Conservation (phyloP, 2,113 vertebrate species). For the Strix aluco region DNA sequence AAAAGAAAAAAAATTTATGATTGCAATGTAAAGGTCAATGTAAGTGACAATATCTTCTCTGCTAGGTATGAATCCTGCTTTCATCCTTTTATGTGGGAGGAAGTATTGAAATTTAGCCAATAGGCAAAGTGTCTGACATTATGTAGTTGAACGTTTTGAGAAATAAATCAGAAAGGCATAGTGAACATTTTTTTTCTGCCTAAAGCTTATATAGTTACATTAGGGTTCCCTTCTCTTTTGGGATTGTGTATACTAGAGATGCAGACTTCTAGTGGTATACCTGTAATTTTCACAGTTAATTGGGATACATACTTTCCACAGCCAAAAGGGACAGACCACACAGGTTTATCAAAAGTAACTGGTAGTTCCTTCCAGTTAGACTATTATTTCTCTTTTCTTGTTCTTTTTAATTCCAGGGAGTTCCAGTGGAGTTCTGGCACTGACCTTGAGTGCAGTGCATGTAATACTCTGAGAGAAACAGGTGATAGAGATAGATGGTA, state of each 20-base stretch:
- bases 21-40: neutral
- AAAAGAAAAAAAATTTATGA: neutral
- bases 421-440: neutral
- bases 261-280: neutral
- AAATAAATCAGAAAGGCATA: neutral
- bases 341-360: neutral
- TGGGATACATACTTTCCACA: neutral
- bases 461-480: neutral
- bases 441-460: neutral
- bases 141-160: neutral
- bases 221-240: neutral
- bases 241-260: neutral
- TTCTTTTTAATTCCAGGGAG: neutral
- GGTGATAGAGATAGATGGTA: neutral
- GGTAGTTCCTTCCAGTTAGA: neutral
- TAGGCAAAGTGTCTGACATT: neutral
- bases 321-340: neutral
- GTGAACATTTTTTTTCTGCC: neutral
- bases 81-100: neutral
- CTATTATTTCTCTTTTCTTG: neutral
- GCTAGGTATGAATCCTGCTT: neutral
- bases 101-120: neutral
- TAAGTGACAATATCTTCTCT: neutral
- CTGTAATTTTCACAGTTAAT: neutral
- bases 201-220: neutral